A percentile compares a stretch with the other conserved stretches of the same genome.
These are phyloP conservation scores for Apistogramma diplotaenia DNA, from an alignment of 2,113 vertebrate genomes.

Conservation along the genomic window DNA sequence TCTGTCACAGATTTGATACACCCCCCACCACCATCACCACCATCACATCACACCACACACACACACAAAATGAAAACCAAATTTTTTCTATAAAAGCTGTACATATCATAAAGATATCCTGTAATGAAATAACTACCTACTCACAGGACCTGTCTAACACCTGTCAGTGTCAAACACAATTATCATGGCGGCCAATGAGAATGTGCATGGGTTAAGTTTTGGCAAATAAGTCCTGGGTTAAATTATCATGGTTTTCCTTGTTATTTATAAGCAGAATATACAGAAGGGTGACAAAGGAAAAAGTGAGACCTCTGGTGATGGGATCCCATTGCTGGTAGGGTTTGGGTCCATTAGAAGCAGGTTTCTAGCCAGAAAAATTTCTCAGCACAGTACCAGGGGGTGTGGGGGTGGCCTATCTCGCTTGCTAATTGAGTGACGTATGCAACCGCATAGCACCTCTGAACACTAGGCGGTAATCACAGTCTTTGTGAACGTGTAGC, in stretches of 20 bases:
- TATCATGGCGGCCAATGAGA: conserved; percentile 1
- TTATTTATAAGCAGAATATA: not conserved
- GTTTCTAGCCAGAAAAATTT: too few species aligned
- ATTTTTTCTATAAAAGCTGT: conserved; percentile 8
- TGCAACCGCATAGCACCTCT: too few species aligned
- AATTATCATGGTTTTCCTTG: not conserved
- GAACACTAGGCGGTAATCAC: too few species aligned
- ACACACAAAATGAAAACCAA: conserved; percentile 14
- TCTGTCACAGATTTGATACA: conserved; percentile 49
- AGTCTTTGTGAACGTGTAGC: too few species aligned
- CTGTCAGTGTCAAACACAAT: conserved; percentile 35
- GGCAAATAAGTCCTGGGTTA: not conserved
- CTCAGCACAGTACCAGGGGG: too few species aligned
- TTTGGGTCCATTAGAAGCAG: not conserved
- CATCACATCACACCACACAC: not conserved
- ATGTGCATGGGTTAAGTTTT: not conserved
- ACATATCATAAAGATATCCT: conserved; percentile 19
- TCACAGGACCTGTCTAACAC: conserved; percentile 2
- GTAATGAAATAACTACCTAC: conserved; percentile 19
- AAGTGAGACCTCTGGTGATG: not conserved
- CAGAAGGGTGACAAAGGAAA: not conserved
- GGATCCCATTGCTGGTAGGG: not conserved
- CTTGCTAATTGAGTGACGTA: too few species aligned
- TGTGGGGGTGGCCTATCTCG: too few species aligned
- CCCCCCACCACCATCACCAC: accelerated